Conservation (phyloP, 2,888 invertebrate species). For the Autographa gamma region DNA sequence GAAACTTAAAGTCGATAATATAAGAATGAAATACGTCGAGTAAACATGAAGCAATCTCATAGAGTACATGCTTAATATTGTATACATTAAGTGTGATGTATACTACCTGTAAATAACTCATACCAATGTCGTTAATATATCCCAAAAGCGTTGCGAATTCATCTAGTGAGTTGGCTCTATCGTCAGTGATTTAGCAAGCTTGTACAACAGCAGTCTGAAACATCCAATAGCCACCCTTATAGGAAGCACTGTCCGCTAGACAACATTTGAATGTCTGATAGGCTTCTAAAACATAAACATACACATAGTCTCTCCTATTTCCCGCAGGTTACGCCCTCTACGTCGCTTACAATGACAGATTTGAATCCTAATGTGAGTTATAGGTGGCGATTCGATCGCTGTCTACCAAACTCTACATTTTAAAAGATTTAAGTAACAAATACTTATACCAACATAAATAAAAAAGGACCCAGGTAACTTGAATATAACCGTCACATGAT, state of each 20-base stretch:
- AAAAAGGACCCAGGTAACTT: background rate
- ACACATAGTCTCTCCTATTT: background rate
- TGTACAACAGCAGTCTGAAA: background rate
- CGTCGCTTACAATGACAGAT: background rate
- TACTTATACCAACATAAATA: background rate
- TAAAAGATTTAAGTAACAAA: background rate
- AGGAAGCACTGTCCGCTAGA: conserved; percentile 5
- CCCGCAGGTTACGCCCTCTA: conserved; percentile 6
- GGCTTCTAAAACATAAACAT: conserved; percentile 3
- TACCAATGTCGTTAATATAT: background rate
- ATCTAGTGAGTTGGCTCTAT: background rate
- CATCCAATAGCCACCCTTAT: conserved; percentile 5
- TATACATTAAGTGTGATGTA: background rate
- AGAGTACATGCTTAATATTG: background rate
- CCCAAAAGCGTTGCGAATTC: background rate
- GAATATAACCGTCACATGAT: background rate
- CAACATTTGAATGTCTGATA: conserved; percentile 9
- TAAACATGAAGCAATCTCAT: background rate
- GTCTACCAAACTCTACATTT: background rate
- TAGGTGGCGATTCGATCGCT: background rate
- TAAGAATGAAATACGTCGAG: too few species aligned
- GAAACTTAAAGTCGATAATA: too few species aligned
- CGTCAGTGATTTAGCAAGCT: background rate
- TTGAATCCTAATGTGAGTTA: conserved; percentile 5
- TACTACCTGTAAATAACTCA: background rate